Evolutionary conservation across 2,797 vertebrate species (phyloP).

Genomic region (Bovichtus diacanthus): DNA sequence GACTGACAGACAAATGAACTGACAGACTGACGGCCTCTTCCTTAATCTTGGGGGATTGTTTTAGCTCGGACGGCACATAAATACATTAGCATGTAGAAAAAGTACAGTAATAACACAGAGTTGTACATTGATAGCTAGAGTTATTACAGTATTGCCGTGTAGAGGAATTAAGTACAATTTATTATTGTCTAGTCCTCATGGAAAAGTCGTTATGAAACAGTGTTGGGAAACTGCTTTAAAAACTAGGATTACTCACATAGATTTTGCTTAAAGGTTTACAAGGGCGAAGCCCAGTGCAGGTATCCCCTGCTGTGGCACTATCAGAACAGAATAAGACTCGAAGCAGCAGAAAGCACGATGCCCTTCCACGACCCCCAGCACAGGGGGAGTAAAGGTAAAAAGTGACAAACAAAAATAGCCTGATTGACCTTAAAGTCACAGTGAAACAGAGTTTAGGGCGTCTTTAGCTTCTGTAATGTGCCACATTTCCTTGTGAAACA

Average conservation of each 20-base stretch:
- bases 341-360: neutral
- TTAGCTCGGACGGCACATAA: conserved; percentile 34
- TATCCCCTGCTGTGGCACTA: neutral
- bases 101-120: conserved; percentile 14
- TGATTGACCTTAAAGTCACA: neutral
- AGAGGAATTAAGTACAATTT: conserved; percentile 42
- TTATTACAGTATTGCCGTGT: conserved; percentile 19
- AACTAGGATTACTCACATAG: conserved; percentile 3
- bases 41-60: conserved; percentile 25
- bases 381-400: neutral
- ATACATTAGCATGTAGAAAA: conserved; percentile 9
- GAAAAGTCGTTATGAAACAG: conserved; percentile 35
- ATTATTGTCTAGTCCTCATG: conserved; percentile 27
- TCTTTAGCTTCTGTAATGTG: neutral
- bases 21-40: conserved; percentile 41
- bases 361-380: neutral
- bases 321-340: neutral
- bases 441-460: neutral
- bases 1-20: conserved; percentile 55
- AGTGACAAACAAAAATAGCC: neutral
- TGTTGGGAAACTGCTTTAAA: conserved; percentile 25
- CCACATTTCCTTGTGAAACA: neutral
- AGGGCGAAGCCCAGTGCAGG: neutral
- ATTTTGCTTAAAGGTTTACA: neutral
- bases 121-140: conserved; percentile 11